These are phyloP conservation scores for Xylophagus ater DNA, from an alignment of 2,888 invertebrate species.

Conservation along the genomic window DNA sequence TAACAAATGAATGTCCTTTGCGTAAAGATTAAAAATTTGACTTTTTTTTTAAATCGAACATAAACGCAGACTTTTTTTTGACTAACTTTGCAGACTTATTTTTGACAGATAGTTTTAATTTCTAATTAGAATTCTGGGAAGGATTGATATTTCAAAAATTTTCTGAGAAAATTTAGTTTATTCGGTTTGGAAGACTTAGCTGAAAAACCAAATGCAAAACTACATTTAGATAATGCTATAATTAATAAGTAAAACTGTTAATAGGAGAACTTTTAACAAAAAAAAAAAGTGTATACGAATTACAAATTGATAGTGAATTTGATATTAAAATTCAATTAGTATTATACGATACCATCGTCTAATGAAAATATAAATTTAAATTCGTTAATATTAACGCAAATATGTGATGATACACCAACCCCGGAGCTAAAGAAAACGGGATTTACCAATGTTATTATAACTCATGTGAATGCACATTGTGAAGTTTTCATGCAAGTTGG, in stretches of 20 bases:
- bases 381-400: constrained; percentile 46
- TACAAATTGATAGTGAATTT: constrained; percentile 22
- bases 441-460: constrained; percentile 30
- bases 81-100: too few species aligned
- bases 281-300: constrained; percentile 25
- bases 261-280: constrained; percentile 45
- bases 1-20: too few species aligned
- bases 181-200: constrained; percentile 57
- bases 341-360: constrained; percentile 54
- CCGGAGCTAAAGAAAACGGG: constrained; percentile 30
- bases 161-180: too few species aligned
- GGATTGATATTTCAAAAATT: too few species aligned
- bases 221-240: constrained; percentile 37
- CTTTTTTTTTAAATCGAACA: too few species aligned
- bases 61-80: too few species aligned
- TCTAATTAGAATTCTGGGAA: too few species aligned
- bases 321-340: constrained; percentile 44
- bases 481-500: constrained; percentile 33
- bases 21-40: too few species aligned
- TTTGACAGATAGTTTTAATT: too few species aligned
- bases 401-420: constrained; percentile 33
- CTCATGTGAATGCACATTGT: constrained; percentile 32
- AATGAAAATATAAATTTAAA: constrained; percentile 54
- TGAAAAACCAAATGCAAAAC: constrained; percentile 34
- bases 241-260: constrained; percentile 45